A percentile compares a stretch with the other conserved stretches of the same genome.
These are phyloP conservation scores for Macrocentrus cingulum DNA, from an alignment of 1,140 invertebrate species.

Conservation along the genomic window DNA sequence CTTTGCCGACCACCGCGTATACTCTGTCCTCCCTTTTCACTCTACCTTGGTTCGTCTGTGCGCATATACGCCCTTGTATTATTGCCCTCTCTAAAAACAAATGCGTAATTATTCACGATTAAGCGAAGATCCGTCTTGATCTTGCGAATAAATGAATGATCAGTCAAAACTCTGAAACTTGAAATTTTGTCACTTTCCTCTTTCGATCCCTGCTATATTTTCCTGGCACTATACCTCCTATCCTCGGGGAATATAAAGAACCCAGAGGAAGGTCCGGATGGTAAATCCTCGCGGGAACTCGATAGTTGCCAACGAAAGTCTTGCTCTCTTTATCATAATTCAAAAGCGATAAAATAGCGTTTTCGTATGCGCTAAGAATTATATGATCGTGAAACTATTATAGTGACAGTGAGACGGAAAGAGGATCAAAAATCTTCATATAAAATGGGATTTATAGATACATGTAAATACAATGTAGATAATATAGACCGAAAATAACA, in stretches of 20 bases:
- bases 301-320: constrained; percentile 1
- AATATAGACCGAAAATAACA: too few species aligned
- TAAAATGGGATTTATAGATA: background rate
- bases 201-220: background rate
- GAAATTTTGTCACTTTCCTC: background rate
- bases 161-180: too few species aligned
- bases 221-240: background rate
- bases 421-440: background rate
- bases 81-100: too few species aligned
- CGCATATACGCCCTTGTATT: background rate
- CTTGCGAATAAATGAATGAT: too few species aligned
- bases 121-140: too few species aligned
- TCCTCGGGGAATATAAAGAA: constrained; percentile 7
- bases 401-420: background rate
- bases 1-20: constrained; percentile 13
- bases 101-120: too few species aligned
- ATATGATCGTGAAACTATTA: background rate
- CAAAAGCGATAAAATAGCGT: background rate
- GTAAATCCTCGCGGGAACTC: constrained; percentile 1
- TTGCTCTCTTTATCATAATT: constrained; percentile 9
- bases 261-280: background rate
- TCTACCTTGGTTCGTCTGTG: constrained; percentile 10
- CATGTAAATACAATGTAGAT: background rate
- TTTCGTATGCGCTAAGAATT: background rate
- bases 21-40: constrained; percentile 18